Base-by-base conservation (phyloP, 1,140 invertebrate genomes). In the Ganaspis sp. region DNA sequence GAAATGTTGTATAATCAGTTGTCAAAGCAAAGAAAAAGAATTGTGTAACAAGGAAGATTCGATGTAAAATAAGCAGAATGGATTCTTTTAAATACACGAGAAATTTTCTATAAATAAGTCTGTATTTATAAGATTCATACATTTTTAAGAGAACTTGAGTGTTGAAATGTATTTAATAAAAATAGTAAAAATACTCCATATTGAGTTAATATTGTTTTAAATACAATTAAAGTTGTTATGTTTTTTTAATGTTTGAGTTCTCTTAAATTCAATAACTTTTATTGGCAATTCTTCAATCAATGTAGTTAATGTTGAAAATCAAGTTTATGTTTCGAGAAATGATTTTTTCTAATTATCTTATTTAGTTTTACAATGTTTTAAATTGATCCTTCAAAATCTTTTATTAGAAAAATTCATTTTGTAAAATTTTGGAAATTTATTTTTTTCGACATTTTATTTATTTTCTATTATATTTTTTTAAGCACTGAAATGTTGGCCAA, bases 31-130 rank as follows among this genome's bases (percentile, higher is more conserved):
- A 64, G 4, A 15, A 8, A n/a, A 15, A n/a, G n/a, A 29, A 29
- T 15, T 64, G 45, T n/a, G 23, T 64, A n/a, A 64, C 23, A 64
- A 29, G 23, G 12, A 34, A 64, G 12, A 64, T 64, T 64, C 58
- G 12, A 64, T 64, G 26, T 29, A 15, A n/a, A 34, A 64, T 29
- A 64, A 64, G 26, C 26, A 29, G 23, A 64, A 64, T 64, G 11
- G 58, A 29, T 64, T 29, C 58, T 29, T 64, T 8, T n/a, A 29
- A 29, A 29, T 29, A 26, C 15, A 15, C 29, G 29, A 23, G 54
- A 29, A 64, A 29, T 29, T 29, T 29, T 64, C 23, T 58, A 58
- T 9, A 58, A 26, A 58, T 58, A 26, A 58, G 54, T 64, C 23
- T 29, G 54, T 29, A 64, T 64, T 29, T 64, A 64, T 64, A 64